Evolutionary conservation across 2,888 invertebrate genomes (phyloP), one percentile per base, ranked within the genome.

Genomic region (Acrobasis repandana): DNA sequence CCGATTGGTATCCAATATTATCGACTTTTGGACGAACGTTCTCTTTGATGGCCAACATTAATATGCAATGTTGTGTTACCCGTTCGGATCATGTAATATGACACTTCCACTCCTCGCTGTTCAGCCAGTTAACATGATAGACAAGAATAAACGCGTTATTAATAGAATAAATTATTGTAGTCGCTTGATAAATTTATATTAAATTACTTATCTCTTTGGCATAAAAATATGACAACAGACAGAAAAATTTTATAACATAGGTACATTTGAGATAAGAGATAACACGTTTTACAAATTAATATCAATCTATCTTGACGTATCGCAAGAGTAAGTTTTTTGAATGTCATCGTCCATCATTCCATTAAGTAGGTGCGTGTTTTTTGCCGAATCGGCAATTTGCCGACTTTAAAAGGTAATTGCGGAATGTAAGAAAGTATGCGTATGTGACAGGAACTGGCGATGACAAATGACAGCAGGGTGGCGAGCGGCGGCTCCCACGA

Each of bases 341-440:
- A 76, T 73, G 77, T 77, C 74, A 75, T 75, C 77, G 74, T 75
- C 76, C 77, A 77, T 83, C 75, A 85, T 80, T 76, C 78, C 75
- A 78, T 79, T 71, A 73, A 66, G 63, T 63, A 57, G 61, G 68
- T 66, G 72, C 69, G 67, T 74, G 67, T 80, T 83, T 82, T 82
- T 77, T 80, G 78, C 71, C 66, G 70, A 77, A 82, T 83, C 83
- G 81, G 85, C 80, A 82, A 83, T 79, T 83, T 83, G 76, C 78
- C 70, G 80, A 82, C 82, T 81, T 78, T 83, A 85, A 83, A 87
- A 83, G 86, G 85, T 88, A 88, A 89, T 89, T 88, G 88, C 83
- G 75, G 80, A 77, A 82, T 80, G 83, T 84, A 85, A 83, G 86
- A 85, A 86, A 87, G 87, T 79, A 83, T 83, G 83, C 80, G 83